Evolutionary conservation across 1,140 invertebrate genomes (phyloP), one percentile per base, ranked within the genome.

Genomic region (Lethocerus indicus): DNA sequence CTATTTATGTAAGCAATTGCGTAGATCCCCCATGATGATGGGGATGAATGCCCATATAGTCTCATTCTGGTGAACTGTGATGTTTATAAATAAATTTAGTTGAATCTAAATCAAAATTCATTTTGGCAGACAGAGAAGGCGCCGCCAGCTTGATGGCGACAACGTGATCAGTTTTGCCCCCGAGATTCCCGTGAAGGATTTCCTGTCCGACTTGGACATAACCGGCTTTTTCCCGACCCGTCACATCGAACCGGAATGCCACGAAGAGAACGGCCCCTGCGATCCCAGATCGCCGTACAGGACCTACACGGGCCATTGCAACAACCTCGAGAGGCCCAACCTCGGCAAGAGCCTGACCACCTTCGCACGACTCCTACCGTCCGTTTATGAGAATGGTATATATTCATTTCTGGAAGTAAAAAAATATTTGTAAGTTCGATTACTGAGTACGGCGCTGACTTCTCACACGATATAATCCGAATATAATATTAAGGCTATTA

Each of bases 311-410:
- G 91, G 90, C 3, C 80, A 88, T 57, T 96, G 91, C 59, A 96
- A 95, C 60, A 95, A 95, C 62, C 63, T 94, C 5, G 71, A 81
- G 12, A 83, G 89, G 59, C 89, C 90, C 0, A 78, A 75, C 51
- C 77, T 83, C 52, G 91, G 87, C 2, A 86, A 87, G 61, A 82
- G 81, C 55, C 67, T 90, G 51, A 87, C 84, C 0, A 85, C 86
- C 0, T 91, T 94, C 62, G 79, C 86, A 0, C 73, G 91, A 55
- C 68, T 94, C 40, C 60, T 92, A 36, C 84, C 87, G 1, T 79
- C 89, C 2, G 76, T 75, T 13, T 95, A 95, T 63, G 87, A 91
- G 64, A 88, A 96, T 63, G 86, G 87, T 66, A 82, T 0, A 75
- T 81, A 0, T 92, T n/a, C n/a, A n/a, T n/a, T n/a, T n/a, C n/a